Evolutionary conservation across 2,797 vertebrate species (phyloP).

Genomic region (Liasis olivaceus): DNA sequence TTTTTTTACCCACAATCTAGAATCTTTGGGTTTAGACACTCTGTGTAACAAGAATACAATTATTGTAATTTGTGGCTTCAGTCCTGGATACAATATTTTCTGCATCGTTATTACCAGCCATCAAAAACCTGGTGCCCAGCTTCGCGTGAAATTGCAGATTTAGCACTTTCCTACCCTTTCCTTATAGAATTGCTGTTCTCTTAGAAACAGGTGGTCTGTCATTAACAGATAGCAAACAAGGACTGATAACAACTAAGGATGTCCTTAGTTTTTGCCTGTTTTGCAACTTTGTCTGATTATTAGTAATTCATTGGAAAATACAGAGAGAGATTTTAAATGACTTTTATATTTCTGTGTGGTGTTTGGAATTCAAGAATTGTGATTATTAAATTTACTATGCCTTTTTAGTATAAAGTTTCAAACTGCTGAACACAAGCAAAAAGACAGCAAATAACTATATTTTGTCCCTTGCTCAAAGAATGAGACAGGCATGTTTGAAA

Average conservation of each 20-base stretch:
- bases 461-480: not conserved
- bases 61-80: not conserved
- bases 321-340: not conserved
- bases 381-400: not conserved
- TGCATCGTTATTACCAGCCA: not conserved
- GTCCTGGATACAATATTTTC: not conserved
- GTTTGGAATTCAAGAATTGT: not conserved
- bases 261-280: not conserved
- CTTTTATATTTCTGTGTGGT: not conserved
- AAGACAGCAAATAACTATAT: not conserved
- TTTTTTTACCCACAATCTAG: not conserved
- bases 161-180: not conserved
- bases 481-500: not conserved
- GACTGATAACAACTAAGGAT: not conserved
- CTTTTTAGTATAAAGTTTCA: not conserved
- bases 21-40: not conserved
- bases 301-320: not conserved
- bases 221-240: not conserved
- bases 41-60: not conserved
- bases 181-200: not conserved
- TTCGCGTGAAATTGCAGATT: not conserved
- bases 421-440: not conserved
- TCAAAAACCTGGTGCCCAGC: not conserved
- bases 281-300: not conserved
- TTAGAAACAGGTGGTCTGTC: not conserved